Conservation (phyloP, 2,888 invertebrate species). For the Nipponacmea schrenckii region DNA sequence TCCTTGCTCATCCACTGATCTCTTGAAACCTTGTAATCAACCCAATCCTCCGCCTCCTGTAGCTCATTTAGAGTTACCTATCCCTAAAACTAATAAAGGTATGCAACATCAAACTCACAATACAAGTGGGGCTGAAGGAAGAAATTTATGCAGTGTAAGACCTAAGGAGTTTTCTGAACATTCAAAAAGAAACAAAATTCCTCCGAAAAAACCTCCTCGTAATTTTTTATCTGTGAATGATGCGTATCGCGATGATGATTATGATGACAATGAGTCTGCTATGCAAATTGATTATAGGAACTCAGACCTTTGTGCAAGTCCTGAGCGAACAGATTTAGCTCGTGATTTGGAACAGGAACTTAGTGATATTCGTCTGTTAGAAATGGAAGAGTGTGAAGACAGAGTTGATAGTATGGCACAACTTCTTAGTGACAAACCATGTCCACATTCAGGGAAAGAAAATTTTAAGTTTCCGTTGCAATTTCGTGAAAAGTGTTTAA, state of each 20-base stretch:
- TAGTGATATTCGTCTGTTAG: conserved; percentile 31
- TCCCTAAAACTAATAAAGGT: background rate
- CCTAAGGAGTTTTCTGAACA: conserved; percentile 2
- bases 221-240: conserved; percentile 9
- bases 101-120: background rate
- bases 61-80: conserved; percentile 1
- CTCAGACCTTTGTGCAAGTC: conserved; percentile 10
- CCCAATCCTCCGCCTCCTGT: conserved; percentile 11
- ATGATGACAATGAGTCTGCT: conserved; percentile 7
- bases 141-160: background rate
- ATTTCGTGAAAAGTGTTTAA: background rate
- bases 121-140: background rate
- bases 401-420: conserved; percentile 30
- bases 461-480: background rate
- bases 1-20: conserved; percentile 50
- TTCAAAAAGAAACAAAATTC: background rate
- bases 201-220: conserved; percentile 2
- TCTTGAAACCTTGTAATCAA: conserved; percentile 22
- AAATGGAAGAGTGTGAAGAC: conserved; percentile 31
- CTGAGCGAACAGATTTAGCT: conserved; percentile 34
- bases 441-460: conserved; percentile 5
- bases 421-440: conserved; percentile 13
- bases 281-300: background rate
- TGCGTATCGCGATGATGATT: conserved; percentile 9
- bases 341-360: conserved; percentile 33